A percentile compares a stretch with the other conserved stretches of the same genome.
Evolutionary conservation across 2,113 vertebrate species (phyloP).

Genomic region (Phalacrocorax pelagicus): DNA sequence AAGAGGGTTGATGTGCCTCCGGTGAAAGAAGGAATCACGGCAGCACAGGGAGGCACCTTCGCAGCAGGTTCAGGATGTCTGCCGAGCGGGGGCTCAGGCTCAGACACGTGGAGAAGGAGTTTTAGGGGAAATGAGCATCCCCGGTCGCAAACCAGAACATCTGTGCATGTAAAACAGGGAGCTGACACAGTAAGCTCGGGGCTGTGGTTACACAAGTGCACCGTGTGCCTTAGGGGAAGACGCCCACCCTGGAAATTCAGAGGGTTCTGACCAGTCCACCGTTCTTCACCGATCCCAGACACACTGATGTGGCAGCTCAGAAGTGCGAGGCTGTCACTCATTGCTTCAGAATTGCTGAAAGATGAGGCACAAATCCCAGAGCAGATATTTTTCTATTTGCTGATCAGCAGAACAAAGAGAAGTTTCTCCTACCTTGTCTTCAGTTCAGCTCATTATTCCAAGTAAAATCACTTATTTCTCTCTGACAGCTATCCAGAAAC

Average conservation of each 20-base stretch:
- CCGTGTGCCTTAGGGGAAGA: background rate
- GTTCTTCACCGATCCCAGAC: background rate
- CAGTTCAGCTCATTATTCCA: constrained; percentile 11
- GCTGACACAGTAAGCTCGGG: fast-evolving
- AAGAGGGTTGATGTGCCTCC: background rate
- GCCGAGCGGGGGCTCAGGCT: background rate
- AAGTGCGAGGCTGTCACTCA: background rate
- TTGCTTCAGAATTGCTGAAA: background rate
- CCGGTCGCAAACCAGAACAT: background rate
- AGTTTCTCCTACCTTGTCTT: constrained; percentile 40
- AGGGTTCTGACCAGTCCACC: background rate
- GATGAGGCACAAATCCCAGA: background rate
- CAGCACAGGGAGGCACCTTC: background rate
- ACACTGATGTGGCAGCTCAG: background rate
- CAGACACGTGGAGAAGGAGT: background rate
- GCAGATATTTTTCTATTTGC: constrained; percentile 16
- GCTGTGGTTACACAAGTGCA: background rate
- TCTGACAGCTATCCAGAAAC: constrained; percentile 48
- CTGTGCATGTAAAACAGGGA: background rate
- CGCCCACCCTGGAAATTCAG: background rate
- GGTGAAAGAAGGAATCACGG: background rate
- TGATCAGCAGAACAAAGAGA: constrained; percentile 52
- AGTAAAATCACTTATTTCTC: constrained; percentile 21
- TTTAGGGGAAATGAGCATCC: background rate
- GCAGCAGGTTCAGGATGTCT: background rate